Evolutionary conservation across 2,797 vertebrate species (phyloP).

Genomic region (Moxostoma hubbsi): DNA sequence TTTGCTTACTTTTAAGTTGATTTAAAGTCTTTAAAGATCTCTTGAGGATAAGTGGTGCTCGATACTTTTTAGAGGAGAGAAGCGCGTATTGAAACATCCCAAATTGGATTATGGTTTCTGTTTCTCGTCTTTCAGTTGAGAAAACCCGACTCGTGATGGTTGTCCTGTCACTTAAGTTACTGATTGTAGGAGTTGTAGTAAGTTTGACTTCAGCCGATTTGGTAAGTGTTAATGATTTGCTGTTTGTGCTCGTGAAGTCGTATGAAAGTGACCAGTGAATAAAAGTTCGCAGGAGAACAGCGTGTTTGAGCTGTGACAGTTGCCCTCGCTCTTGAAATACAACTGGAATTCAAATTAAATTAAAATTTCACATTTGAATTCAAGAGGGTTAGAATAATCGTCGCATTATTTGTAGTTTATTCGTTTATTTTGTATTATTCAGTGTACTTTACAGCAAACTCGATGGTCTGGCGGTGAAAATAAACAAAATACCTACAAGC

Average conservation of each 20-base stretch:
- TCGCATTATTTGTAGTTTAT: background rate
- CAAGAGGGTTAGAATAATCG: background rate
- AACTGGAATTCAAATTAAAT: background rate
- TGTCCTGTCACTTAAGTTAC: conserved; percentile 83
- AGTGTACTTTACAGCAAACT: background rate
- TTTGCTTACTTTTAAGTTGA: conserved; percentile 42
- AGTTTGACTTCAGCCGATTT: conserved; percentile 81
- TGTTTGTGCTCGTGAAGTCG: conserved; percentile 24
- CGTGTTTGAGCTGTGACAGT: conserved; percentile 18
- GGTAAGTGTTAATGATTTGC: conserved; percentile 77
- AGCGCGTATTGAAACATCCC: conserved; percentile 52
- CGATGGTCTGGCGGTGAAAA: background rate
- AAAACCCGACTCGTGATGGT: conserved; percentile 84
- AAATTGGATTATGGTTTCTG: conserved; percentile 63
- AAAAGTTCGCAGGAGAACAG: background rate
- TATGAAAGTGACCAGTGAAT: conserved; percentile 1
- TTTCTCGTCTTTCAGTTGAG: conserved; percentile 48
- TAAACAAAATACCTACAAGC: background rate
- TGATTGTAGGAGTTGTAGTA: conserved; percentile 77
- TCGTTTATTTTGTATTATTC: background rate
- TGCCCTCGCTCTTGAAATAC: background rate
- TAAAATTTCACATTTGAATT: background rate
- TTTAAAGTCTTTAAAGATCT: background rate
- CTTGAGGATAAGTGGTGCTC: conserved; percentile 35
- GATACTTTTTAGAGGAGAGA: conserved; percentile 51